Conservation (phyloP, 2,888 invertebrate genomes). For the Bellardia pandia region DNA sequence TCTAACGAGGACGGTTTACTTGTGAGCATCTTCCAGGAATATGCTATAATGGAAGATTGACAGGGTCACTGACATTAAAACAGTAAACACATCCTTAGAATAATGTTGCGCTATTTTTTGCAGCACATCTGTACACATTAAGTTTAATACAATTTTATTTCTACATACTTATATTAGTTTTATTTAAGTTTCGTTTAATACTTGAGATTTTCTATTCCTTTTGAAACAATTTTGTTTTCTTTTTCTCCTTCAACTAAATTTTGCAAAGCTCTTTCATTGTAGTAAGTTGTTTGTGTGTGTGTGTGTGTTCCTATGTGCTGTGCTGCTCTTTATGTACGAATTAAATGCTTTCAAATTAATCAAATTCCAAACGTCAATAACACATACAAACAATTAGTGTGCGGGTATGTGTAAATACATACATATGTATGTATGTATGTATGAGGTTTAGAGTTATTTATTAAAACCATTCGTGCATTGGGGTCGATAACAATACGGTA, state of each 20-base stretch:
- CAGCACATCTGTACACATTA: background rate
- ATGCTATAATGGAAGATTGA: constrained; percentile 75
- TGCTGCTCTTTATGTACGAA: background rate
- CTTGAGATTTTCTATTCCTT: constrained; percentile 6
- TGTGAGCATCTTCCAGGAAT: constrained; percentile 82
- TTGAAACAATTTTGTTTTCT: constrained; percentile 4
- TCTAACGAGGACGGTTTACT: constrained; percentile 81
- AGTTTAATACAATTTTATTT: constrained; percentile 6
- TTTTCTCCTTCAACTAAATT: background rate
- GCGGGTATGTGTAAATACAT: background rate
- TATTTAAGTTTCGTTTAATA: constrained; percentile 19
- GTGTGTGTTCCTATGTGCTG: background rate
- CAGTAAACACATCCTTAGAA: too few relatives aligned
- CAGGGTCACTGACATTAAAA: background rate
- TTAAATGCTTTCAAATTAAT: constrained; percentile 53
- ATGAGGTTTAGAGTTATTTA: constrained; percentile 32
- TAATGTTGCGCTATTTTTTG: background rate
- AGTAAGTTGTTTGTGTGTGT: background rate
- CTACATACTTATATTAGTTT: background rate
- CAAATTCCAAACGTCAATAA: constrained; percentile 46
- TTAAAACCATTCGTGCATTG: constrained; percentile 48
- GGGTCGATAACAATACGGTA: constrained; percentile 27
- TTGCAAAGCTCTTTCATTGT: background rate
- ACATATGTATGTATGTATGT: background rate
- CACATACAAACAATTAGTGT: constrained; percentile 36